Evolutionary conservation across 2,888 invertebrate species (phyloP).

Genomic region (Uropetala carovei): DNA sequence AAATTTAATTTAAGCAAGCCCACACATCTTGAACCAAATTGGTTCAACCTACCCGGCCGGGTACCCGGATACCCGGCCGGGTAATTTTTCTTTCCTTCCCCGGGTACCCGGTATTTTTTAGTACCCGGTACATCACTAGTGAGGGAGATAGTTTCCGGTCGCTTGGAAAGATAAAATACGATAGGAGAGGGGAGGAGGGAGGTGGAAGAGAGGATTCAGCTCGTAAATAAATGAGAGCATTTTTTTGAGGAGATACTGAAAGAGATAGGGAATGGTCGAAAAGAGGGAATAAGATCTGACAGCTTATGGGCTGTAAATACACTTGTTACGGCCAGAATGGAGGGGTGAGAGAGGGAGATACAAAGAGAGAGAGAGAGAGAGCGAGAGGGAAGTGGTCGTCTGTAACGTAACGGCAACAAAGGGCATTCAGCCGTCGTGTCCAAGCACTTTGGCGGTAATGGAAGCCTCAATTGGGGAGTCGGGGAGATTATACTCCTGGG

Average conservation of each 20-base stretch:
- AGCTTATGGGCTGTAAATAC: conserved; percentile 13
- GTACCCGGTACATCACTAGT: too few species aligned
- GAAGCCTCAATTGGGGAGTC: too few species aligned
- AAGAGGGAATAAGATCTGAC: not conserved
- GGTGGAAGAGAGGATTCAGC: not conserved
- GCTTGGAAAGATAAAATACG: not conserved
- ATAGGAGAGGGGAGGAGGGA: not conserved
- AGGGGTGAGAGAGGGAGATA: not conserved
- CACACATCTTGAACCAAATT: too few species aligned
- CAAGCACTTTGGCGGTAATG: not conserved
- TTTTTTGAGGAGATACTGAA: too few species aligned
- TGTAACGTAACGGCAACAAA: not conserved
- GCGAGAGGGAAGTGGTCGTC: not conserved
- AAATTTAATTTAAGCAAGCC: too few species aligned
- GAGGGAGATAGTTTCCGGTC: too few species aligned
- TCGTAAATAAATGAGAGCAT: too few species aligned
- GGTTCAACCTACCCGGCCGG: too few species aligned
- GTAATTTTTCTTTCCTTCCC: too few species aligned
- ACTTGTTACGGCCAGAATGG: not conserved
- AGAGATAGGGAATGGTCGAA: too few species aligned
- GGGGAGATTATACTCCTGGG: not conserved
- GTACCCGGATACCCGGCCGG: too few species aligned
- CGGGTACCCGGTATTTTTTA: too few species aligned
- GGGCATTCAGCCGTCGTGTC: not conserved
- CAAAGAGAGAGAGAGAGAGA: not conserved